Evolutionary conservation across 2,797 vertebrate genomes (phyloP), one percentile per base, ranked within the genome.

Genomic region (Sebastes kiyomatsui): DNA sequence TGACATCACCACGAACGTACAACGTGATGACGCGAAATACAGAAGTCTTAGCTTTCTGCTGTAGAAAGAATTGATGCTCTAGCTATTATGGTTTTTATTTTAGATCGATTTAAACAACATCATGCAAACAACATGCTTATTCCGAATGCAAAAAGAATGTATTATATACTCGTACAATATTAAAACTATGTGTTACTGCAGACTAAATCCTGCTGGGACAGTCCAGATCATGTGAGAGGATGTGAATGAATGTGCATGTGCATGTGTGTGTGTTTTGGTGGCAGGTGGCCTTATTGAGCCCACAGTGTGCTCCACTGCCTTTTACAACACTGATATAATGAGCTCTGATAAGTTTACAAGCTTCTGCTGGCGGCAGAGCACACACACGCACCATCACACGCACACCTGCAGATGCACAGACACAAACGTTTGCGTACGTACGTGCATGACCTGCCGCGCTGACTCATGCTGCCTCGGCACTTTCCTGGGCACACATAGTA

Each of bases 241-340:
- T 87, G 68, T 80, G 59, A 68, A 22, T 81, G 68, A 77, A 72
- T 20, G 62, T 71, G 64, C 23, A 23, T 16, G 27, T 60, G 33
- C 11, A 13, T 25, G 38, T 42, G 38, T 42, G 61, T 83, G 61
- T 73, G 49, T 58, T 81, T 61, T 65, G 60, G 38, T 76, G 88
- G 79, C 92, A 92, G 88, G 81, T 91, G 91, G 90, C 71, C 77
- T 77, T 22, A 73, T 79, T 83, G 88, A 74, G 72, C 71, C 72
- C 66, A 28, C 76, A 75, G 42, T 27, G 27, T 56, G 81, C 91
- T 88, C 76, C 60, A 56, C 82, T 94, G 90, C 80, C 82, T 92
- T 95, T 96, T 95, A 96, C 90, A 86, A 60, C 86, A n/a, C 61
- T 60, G 46, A 68, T 78, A 81, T 93, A 91, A 92, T 83, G 77